Evolutionary conservation across 1,140 invertebrate genomes (phyloP).

Genomic region (Drosophila tropicalis): DNA sequence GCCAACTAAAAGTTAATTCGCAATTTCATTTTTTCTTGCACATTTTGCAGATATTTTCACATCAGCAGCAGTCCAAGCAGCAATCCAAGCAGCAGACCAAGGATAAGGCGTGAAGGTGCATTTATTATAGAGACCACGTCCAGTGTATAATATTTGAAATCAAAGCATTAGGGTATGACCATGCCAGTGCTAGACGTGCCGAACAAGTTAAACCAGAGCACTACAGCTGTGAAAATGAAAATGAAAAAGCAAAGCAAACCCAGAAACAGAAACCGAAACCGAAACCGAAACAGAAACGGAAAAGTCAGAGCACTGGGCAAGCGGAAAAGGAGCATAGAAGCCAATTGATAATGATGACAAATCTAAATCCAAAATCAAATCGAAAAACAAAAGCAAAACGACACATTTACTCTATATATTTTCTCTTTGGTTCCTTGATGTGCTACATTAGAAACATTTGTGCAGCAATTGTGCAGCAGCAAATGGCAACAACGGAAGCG

Average conservation of each 20-base stretch:
- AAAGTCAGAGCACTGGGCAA: constrained; percentile 30
- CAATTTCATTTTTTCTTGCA: constrained; percentile 31
- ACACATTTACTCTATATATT: constrained; percentile 68
- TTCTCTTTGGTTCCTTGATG: constrained; percentile 72
- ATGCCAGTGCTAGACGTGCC: constrained; percentile 59
- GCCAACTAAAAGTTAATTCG: constrained; percentile 31
- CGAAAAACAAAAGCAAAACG: constrained; percentile 33
- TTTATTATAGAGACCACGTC: constrained; percentile 54
- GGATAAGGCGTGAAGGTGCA: constrained; percentile 45
- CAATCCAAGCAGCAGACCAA: constrained; percentile 8
- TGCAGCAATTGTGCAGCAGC: constrained; percentile 46
- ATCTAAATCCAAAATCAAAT: constrained; percentile 40
- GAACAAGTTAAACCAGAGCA: constrained; percentile 75
- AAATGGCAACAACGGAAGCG: constrained; percentile 33
- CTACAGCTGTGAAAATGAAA: constrained; percentile 81
- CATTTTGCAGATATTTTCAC: constrained; percentile 21
- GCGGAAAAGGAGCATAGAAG: constrained; percentile 14
- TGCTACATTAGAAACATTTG: constrained; percentile 66
- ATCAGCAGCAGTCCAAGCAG: constrained; percentile 6
- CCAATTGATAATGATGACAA: constrained; percentile 31
- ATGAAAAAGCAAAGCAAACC: constrained; percentile 57
- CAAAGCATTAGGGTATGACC: constrained; percentile 74
- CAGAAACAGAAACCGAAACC: neutral
- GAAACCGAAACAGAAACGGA: no score
- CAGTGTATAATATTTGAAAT: constrained; percentile 83